A percentile compares a stretch with the other conserved stretches of the same genome.
phyloP scores from a whole-genome alignment of 2,888 invertebrate species.

The Prosopocoilus inquinatus region DNA sequence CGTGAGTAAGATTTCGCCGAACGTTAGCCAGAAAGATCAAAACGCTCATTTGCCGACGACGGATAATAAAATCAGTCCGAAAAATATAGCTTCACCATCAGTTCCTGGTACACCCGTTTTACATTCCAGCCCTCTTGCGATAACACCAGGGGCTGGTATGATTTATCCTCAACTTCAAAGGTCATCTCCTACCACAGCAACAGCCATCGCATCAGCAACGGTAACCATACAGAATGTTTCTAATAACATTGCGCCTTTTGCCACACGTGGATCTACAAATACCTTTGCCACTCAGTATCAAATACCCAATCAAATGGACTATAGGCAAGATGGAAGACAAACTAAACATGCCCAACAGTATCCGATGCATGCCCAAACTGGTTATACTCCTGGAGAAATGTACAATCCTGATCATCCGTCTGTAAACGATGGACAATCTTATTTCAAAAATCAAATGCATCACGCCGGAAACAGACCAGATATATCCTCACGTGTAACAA shows the following conservation, averaged over 20 bases:
- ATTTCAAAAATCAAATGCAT: slow-evolving; percentile 41
- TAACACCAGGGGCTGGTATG: slow-evolving; percentile 38
- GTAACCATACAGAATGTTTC: slow-evolving; percentile 58
- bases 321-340: slow-evolving; percentile 38
- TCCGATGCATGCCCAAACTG: slow-evolving; percentile 36
- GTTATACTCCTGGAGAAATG: slow-evolving; percentile 42
- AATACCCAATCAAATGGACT: slow-evolving; percentile 43
- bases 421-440: slow-evolving; percentile 42
- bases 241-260: slow-evolving; percentile 60
- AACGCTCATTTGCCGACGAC: slow-evolving; percentile 46
- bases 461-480: slow-evolving; percentile 30
- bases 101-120: slow-evolving; percentile 56
- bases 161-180: slow-evolving; percentile 62
- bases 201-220: slow-evolving; percentile 58
- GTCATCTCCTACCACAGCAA: slow-evolving; percentile 69
- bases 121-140: slow-evolving; percentile 62
- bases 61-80: slow-evolving; percentile 62
- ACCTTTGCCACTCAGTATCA: slow-evolving; percentile 48
- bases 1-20: slow-evolving; percentile 57
- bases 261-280: slow-evolving; percentile 53
- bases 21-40: slow-evolving; percentile 40
- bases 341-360: slow-evolving; percentile 43
- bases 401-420: slow-evolving; percentile 49
- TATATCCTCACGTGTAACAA: slow-evolving; percentile 27
- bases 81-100: slow-evolving; percentile 60